A percentile compares a stretch with the other conserved stretches of the same genome.
These are phyloP conservation scores for Rhineura floridana DNA, from an alignment of 2,113 vertebrate species.

Conservation along the genomic window DNA sequence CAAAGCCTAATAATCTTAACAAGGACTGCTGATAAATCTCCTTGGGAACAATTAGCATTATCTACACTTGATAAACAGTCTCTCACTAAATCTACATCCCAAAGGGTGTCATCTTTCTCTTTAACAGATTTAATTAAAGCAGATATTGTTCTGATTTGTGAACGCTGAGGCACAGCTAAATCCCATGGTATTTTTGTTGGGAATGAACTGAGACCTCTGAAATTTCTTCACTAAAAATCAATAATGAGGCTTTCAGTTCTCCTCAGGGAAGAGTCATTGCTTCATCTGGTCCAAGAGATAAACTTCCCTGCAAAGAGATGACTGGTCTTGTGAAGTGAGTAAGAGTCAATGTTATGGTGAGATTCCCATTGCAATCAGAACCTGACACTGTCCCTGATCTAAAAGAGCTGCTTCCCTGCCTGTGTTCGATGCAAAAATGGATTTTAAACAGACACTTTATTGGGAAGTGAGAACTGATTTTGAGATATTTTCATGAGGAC, in stretches of 20 bases:
- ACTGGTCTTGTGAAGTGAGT: slow-evolving; percentile 33
- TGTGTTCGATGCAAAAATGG: not conserved
- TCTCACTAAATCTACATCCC: slow-evolving; percentile 72
- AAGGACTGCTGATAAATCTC: slow-evolving; percentile 69
- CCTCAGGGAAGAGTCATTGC: slow-evolving; percentile 54
- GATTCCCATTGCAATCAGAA: not conserved
- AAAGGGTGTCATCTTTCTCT: slow-evolving; percentile 72
- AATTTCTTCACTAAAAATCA: slow-evolving; percentile 63
- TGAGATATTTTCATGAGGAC: not conserved
- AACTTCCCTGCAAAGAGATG: slow-evolving; percentile 52
- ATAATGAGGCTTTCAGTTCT: slow-evolving; percentile 59
- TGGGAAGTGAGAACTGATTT: not conserved
- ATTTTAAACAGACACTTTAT: not conserved
- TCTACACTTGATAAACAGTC: slow-evolving; percentile 76
- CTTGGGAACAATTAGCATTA: slow-evolving; percentile 77
- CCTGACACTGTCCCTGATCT: not conserved
- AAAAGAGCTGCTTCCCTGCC: not conserved
- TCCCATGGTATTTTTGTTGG: slow-evolving; percentile 42
- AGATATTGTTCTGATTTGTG: slow-evolving; percentile 63
- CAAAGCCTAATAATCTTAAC: slow-evolving; percentile 61
- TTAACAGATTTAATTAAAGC: slow-evolving; percentile 74
- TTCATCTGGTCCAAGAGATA: slow-evolving; percentile 58
- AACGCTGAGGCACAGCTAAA: slow-evolving; percentile 48
- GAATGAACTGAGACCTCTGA: slow-evolving; percentile 58
- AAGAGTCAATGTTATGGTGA: not conserved